phyloP scores from a whole-genome alignment of 1,140 invertebrate species.

The Frieseomelitta varia region DNA sequence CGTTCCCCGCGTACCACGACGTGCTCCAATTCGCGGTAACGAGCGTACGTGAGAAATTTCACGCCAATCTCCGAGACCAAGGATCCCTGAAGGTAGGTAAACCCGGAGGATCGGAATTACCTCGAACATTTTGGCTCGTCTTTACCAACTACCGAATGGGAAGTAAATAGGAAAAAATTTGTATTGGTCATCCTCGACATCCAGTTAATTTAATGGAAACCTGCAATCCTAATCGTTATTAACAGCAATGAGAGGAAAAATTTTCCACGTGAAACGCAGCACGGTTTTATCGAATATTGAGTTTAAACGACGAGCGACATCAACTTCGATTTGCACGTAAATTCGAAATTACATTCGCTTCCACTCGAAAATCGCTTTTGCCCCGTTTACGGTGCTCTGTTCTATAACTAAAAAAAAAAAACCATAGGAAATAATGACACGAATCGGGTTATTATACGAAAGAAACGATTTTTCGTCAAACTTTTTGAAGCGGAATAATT shows the following conservation, averaged over 20 bases:
- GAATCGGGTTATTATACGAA: too few relatives aligned
- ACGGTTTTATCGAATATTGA: not conserved
- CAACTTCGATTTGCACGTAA: not conserved
- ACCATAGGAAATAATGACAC: not conserved
- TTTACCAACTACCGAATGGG: not conserved
- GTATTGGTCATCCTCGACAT: not conserved
- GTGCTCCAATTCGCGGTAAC: slow-evolving; percentile 32
- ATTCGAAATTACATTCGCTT: slow-evolving; percentile 1
- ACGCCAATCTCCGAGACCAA: slow-evolving; percentile 46
- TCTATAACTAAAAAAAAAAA: not conserved
- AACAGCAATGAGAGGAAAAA: not conserved
- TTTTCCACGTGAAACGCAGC: not conserved
- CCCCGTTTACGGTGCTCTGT: too few relatives aligned
- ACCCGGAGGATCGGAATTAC: too few relatives aligned
- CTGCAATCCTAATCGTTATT: not conserved
- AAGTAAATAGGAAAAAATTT: not conserved
- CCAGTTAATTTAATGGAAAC: not conserved
- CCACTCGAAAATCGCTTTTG: not conserved
- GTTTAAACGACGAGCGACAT: not conserved
- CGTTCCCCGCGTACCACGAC: slow-evolving; percentile 4
- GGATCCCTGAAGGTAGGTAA: too few relatives aligned
- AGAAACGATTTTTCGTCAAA: not conserved
- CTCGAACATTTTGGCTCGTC: not conserved
- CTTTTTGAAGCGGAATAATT: not conserved
- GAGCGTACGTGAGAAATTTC: slow-evolving; percentile 43